These are phyloP conservation scores for Synanthedon vespiformis DNA, from an alignment of 2,888 invertebrate species.

Conservation along the genomic window DNA sequence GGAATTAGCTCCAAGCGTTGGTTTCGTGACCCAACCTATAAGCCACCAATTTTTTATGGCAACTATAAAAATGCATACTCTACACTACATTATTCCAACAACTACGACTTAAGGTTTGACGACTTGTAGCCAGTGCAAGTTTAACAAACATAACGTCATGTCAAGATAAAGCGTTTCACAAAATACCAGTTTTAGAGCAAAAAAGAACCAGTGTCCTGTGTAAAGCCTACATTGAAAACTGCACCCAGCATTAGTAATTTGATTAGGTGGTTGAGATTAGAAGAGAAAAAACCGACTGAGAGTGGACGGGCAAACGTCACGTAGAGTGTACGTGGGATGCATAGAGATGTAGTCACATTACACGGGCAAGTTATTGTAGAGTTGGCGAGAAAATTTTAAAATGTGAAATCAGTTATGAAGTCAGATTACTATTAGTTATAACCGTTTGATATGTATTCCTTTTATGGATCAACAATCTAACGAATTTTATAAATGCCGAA, in stretches of 20 bases:
- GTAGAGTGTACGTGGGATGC: constrained; percentile 27
- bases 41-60: too few species aligned
- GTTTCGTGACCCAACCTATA: too few species aligned
- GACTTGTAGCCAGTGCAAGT: too few species aligned
- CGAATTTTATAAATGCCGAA: too few species aligned
- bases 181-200: neutral
- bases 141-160: neutral
- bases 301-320: constrained; percentile 37
- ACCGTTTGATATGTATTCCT: too few species aligned
- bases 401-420: too few species aligned
- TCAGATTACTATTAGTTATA: too few species aligned
- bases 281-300: constrained; percentile 21
- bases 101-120: too few species aligned
- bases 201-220: neutral
- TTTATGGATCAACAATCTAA: too few species aligned
- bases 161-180: neutral
- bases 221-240: neutral
- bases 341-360: constrained; percentile 22
- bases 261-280: neutral
- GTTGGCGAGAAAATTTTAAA: too few species aligned
- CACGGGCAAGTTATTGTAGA: too few species aligned
- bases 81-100: neutral
- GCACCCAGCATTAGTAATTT: neutral
- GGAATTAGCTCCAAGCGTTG: too few species aligned
- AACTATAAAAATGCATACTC: neutral